Conservation (phyloP, 2,113 vertebrate species). For the Phoenicopterus ruber region DNA sequence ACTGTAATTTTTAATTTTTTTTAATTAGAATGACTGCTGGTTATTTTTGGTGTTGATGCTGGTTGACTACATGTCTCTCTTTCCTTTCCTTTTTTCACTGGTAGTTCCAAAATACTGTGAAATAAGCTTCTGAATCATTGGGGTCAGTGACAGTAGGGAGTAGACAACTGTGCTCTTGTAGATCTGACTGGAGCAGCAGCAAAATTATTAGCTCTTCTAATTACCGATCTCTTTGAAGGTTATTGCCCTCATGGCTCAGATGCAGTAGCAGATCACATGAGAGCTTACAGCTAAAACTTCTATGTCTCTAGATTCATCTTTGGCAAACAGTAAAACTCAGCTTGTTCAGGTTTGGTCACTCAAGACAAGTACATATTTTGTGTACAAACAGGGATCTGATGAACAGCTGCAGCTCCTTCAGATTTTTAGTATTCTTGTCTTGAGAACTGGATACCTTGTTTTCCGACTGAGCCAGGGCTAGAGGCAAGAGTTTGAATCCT, state of each 20-base stretch:
- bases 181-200: background rate
- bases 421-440: background rate
- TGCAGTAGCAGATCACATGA: background rate
- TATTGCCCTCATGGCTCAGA: background rate
- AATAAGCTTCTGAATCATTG: background rate
- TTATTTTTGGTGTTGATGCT: background rate
- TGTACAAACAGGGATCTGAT: background rate
- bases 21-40: background rate
- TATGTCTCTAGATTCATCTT: fast-evolving
- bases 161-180: background rate
- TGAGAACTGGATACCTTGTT: background rate
- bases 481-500: background rate
- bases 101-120: background rate
- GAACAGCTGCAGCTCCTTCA: background rate
- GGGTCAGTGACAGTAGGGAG: background rate
- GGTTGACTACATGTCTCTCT: background rate
- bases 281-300: background rate
- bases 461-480: background rate
- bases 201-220: background rate
- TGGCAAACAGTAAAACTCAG: background rate
- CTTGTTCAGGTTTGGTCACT: background rate
- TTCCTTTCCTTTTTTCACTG: background rate
- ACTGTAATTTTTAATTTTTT: background rate
- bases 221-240: background rate
- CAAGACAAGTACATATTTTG: background rate